Evolutionary conservation across 1,140 invertebrate genomes (phyloP), one percentile per base, ranked within the genome.

Genomic region (Zophobas morio): DNA sequence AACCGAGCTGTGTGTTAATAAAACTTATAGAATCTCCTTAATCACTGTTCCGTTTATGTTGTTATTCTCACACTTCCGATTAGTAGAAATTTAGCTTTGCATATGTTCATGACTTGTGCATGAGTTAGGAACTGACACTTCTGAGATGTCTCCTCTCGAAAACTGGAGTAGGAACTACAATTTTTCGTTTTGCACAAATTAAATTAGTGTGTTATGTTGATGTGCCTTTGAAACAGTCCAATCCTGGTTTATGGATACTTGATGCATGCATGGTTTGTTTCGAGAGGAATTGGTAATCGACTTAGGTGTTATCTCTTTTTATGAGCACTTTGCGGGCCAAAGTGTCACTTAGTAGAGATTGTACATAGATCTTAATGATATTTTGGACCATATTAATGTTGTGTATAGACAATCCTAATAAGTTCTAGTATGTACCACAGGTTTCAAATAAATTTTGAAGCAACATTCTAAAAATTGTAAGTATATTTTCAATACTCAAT

Each of bases 381-480:
- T 76, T 80, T 79, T 74, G 81, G 78, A 81, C 81, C 78, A 81
- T 82, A 72, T 79, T 63, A 73, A 74, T 57, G 70, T 73, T 78
- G 34, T 73, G 70, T 76, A 73, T 81, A 71, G 81, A 82, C 81
- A 82, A 82, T 82, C 81, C 76, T 70, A 5, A 37, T 71, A 66
- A 71, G 66, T 76, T 71, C 49, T 66, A 78, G 34, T 60, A 57
- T 46, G 49, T 76, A 20, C 35, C 42, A 76, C 60, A 60, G 37
- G 72, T 54, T 70, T 60, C 51, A 63, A 66, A 33, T 71, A 56
- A 34, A 73, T 73, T 74, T 76, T 76, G 76, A 83, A 82, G 82
- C 82, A 82, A 76, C 75, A 81, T 82, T 83, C 81, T 82, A 82
- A 83, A 83, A 82, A 46, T 76, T 80, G 77, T 83, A 20, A 20